These are phyloP conservation scores for Spongilla lacustris DNA, from an alignment of 37 sponge, comb jelly and placozoan genomes.

Conservation along the genomic window DNA sequence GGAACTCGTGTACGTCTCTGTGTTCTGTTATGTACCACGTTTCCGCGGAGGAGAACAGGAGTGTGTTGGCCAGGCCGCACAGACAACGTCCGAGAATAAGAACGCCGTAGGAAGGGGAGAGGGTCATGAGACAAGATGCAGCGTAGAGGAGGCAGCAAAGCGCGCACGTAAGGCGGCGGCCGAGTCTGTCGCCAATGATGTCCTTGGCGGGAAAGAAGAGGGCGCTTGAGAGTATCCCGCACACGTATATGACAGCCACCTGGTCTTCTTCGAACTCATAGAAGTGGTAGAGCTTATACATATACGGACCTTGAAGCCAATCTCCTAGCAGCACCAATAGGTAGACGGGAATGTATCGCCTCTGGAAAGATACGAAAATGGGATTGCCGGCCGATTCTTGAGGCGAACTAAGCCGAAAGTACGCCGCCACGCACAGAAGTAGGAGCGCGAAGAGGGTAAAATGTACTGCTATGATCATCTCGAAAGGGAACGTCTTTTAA, in stretches of 20 bases:
- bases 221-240: constrained; percentile 71
- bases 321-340: constrained; percentile 64
- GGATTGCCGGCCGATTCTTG: constrained; percentile 65
- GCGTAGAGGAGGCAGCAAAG: constrained; percentile 59
- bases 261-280: constrained; percentile 69
- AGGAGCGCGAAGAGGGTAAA: constrained; percentile 59
- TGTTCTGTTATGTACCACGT: constrained; percentile 82
- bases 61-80: constrained; percentile 68
- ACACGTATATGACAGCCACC: constrained; percentile 80
- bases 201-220: constrained; percentile 58
- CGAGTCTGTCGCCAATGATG: constrained; percentile 52
- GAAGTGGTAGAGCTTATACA: constrained; percentile 78
- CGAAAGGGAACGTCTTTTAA: neutral
- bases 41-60: constrained; percentile 74
- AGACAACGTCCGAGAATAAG: constrained; percentile 73
- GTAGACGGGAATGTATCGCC: constrained; percentile 65
- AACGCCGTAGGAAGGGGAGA: constrained; percentile 39
- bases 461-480: constrained; percentile 67
- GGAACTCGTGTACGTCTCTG: constrained; percentile 69
- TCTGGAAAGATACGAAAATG: constrained; percentile 63
- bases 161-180: constrained; percentile 39
- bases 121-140: constrained; percentile 54
- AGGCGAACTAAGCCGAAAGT: constrained; percentile 25
- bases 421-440: constrained; percentile 32
- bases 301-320: constrained; percentile 91